These are phyloP conservation scores for Silurus glanis DNA, from an alignment of 2,113 vertebrate genomes.

Conservation along the genomic window DNA sequence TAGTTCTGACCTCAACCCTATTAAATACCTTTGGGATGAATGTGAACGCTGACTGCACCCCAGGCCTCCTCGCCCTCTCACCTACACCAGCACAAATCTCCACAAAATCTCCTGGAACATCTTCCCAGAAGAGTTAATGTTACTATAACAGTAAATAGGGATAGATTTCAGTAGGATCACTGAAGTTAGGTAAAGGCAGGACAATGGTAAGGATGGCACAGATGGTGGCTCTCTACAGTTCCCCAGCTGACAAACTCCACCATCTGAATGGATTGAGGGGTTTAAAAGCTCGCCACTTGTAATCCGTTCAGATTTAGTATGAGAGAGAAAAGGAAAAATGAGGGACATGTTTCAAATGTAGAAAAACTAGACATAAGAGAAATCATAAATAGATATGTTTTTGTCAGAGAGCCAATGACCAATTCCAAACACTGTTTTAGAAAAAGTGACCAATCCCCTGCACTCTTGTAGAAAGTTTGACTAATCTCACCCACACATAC, in stretches of 20 bases:
- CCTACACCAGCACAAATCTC: too few species aligned
- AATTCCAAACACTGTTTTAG: neutral
- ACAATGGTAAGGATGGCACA: constrained; percentile 12
- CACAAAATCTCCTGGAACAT: too few species aligned
- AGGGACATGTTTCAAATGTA: constrained; percentile 8
- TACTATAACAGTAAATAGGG: too few species aligned
- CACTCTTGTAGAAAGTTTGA: neutral
- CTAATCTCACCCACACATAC: neutral
- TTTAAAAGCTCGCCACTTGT: constrained; percentile 58
- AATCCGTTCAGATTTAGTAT: constrained; percentile 52
- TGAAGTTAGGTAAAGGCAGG: constrained; percentile 31
- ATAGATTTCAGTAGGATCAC: neutral
- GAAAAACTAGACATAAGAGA: neutral
- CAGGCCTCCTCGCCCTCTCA: too few species aligned
- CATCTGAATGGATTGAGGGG: constrained; percentile 45
- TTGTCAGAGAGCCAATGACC: neutral
- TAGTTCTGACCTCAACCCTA: too few species aligned
- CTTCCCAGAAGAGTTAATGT: too few species aligned
- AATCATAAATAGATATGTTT: too few species aligned
- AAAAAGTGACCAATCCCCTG: neutral
- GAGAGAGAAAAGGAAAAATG: constrained; percentile 38
- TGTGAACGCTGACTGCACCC: too few species aligned
- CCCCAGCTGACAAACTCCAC: constrained; percentile 9
- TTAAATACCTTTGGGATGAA: too few species aligned
- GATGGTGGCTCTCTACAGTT: neutral